Conservation (phyloP, 2,797 vertebrate species). For the Sparidentex hasta region DNA sequence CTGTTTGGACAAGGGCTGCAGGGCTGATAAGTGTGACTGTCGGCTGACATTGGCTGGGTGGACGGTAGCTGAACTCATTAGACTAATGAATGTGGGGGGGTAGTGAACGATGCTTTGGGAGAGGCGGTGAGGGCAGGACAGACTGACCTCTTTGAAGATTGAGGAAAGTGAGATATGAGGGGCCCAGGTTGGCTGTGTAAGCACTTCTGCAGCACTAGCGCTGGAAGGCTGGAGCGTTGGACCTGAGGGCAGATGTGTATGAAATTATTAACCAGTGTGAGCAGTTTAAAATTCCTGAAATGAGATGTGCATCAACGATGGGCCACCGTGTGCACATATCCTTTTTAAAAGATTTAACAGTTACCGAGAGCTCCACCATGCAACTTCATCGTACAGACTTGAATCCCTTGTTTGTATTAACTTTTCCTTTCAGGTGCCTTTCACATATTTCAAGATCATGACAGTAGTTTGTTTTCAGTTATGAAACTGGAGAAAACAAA, state of each 20-base stretch:
- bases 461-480: not conserved
- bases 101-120: constrained; percentile 45
- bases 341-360: constrained; percentile 4
- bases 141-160: constrained; percentile 72
- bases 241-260: constrained; percentile 45
- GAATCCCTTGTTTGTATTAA: not conserved
- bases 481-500: constrained; percentile 12
- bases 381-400: not conserved
- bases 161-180: constrained; percentile 68
- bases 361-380: constrained; percentile 1
- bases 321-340: constrained; percentile 1
- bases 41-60: constrained; percentile 68
- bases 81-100: constrained; percentile 67
- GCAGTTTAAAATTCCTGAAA: constrained; percentile 47
- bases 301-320: constrained; percentile 14
- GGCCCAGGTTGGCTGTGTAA: constrained; percentile 69
- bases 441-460: not conserved
- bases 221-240: constrained; percentile 38
- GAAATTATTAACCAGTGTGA: constrained; percentile 51
- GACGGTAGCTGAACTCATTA: constrained; percentile 79
- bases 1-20: constrained; percentile 60
- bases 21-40: constrained; percentile 73
- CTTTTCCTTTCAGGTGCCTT: not conserved
- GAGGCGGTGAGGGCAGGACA: constrained; percentile 55
- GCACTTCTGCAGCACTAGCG: constrained; percentile 51